Conservation (phyloP, 2,888 invertebrate genomes). For the Resseliella maxima region DNA sequence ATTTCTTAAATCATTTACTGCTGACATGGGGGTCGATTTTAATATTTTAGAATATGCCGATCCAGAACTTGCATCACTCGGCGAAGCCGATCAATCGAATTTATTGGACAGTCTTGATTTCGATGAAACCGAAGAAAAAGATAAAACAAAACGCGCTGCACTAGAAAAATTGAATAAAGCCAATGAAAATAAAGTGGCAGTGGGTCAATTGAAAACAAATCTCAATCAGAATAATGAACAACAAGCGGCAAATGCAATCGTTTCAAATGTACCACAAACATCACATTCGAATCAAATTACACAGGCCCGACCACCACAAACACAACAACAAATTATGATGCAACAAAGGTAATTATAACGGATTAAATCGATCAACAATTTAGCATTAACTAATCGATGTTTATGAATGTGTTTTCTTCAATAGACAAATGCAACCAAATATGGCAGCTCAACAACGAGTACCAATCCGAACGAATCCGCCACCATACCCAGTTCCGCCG, state of each 20-base stretch:
- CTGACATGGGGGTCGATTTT: constrained; percentile 94
- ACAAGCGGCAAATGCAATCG: constrained; percentile 63
- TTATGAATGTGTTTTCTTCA: not conserved
- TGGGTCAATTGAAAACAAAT: constrained; percentile 70
- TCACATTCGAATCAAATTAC: constrained; percentile 62
- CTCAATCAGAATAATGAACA: constrained; percentile 71
- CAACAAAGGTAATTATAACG: constrained; percentile 57
- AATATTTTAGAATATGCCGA: constrained; percentile 96
- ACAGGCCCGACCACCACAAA: constrained; percentile 61
- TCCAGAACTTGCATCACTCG: constrained; percentile 86
- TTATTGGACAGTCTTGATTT: constrained; percentile 87
- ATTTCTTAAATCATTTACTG: constrained; percentile 75
- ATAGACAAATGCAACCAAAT: constrained; percentile 58
- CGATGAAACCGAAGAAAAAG: constrained; percentile 80
- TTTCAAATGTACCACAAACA: constrained; percentile 60
- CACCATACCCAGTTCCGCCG: constrained; percentile 78
- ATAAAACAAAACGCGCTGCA: constrained; percentile 69
- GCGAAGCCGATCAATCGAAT: constrained; percentile 83
- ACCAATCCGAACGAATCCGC: constrained; percentile 75
- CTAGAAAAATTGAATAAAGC: not conserved
- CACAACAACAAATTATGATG: constrained; percentile 50
- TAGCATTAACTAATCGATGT: not conserved
- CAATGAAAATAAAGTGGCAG: constrained; percentile 67
- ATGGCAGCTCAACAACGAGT: constrained; percentile 57
- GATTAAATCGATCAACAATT: not conserved